phyloP scores from a whole-genome alignment of 2,888 invertebrate genomes.

The Ditula angustiorana region DNA sequence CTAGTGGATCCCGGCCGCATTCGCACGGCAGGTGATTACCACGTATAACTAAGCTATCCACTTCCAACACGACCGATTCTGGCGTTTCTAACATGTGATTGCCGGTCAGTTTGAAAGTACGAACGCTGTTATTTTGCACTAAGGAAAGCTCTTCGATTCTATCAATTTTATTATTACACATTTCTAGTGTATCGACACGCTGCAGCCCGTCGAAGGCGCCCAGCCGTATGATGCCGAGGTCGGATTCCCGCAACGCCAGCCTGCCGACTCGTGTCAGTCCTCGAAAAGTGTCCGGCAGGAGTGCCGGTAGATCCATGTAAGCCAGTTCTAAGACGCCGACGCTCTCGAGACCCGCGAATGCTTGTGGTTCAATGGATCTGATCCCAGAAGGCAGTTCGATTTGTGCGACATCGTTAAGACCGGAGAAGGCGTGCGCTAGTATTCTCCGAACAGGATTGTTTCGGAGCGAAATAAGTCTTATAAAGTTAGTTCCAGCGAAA shows the following conservation, averaged over 20 bases:
- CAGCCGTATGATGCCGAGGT: slow-evolving; percentile 90
- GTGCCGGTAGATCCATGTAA: slow-evolving; percentile 92
- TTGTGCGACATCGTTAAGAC: slow-evolving; percentile 92
- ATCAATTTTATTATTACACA: slow-evolving; percentile 94
- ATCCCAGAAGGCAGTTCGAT: slow-evolving; percentile 94
- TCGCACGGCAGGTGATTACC: slow-evolving; percentile 95
- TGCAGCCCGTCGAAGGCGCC: slow-evolving; percentile 92
- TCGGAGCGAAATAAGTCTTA: slow-evolving; percentile 92
- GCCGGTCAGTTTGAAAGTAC: slow-evolving; percentile 90
- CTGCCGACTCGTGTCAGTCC: slow-evolving; percentile 91
- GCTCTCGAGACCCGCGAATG: slow-evolving; percentile 92
- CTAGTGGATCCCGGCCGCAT: slow-evolving; percentile 92
- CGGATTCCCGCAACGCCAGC: slow-evolving; percentile 92
- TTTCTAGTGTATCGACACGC: slow-evolving; percentile 89
- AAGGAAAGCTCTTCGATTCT: slow-evolving; percentile 91
- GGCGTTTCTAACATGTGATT: slow-evolving; percentile 94
- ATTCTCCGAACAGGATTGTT: slow-evolving; percentile 94
- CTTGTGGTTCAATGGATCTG: slow-evolving; percentile 89
- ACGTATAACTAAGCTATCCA: slow-evolving; percentile 89
- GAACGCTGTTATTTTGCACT: slow-evolving; percentile 89
- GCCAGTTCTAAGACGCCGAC: slow-evolving; percentile 93
- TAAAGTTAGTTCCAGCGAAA: slow-evolving; percentile 94
- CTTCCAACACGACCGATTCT: slow-evolving; percentile 89
- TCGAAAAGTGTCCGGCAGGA: slow-evolving; percentile 90
- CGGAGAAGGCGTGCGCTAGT: slow-evolving; percentile 93